These are phyloP conservation scores for Nyctibius grandis DNA, from an alignment of 2,797 vertebrate genomes.

Conservation along the genomic window DNA sequence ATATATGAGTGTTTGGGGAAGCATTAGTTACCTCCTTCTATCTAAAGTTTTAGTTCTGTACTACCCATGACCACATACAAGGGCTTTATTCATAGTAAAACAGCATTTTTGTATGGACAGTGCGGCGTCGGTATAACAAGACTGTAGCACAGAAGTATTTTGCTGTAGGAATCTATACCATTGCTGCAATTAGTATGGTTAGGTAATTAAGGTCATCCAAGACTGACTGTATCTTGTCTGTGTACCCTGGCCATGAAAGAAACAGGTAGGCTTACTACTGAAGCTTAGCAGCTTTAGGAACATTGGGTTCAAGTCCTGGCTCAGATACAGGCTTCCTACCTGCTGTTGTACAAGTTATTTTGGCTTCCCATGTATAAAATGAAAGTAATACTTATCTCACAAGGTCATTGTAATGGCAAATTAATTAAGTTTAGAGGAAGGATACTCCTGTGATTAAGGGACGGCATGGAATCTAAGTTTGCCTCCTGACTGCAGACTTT, in stretches of 20 bases:
- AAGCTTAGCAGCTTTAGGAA: background rate
- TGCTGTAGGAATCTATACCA: background rate
- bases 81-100: background rate
- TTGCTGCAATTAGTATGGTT: background rate
- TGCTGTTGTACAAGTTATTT: constrained; percentile 20
- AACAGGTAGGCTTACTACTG: background rate
- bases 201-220: background rate
- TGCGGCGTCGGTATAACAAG: background rate
- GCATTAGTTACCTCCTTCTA: background rate
- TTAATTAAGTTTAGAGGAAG: constrained; percentile 5
- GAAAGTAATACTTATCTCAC: background rate
- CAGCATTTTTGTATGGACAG: background rate
- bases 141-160: background rate
- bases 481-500: background rate
- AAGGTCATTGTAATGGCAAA: constrained; percentile 13
- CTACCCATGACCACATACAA: rapidly evolving
- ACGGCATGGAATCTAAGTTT: background rate
- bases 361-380: background rate
- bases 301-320: background rate
- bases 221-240: background rate
- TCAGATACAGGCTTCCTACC: background rate
- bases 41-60: background rate
- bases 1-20: background rate
- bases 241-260: background rate
- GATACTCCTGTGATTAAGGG: background rate